Base-by-base conservation (phyloP, 2,113 vertebrate species). In the Rana temporaria region DNA sequence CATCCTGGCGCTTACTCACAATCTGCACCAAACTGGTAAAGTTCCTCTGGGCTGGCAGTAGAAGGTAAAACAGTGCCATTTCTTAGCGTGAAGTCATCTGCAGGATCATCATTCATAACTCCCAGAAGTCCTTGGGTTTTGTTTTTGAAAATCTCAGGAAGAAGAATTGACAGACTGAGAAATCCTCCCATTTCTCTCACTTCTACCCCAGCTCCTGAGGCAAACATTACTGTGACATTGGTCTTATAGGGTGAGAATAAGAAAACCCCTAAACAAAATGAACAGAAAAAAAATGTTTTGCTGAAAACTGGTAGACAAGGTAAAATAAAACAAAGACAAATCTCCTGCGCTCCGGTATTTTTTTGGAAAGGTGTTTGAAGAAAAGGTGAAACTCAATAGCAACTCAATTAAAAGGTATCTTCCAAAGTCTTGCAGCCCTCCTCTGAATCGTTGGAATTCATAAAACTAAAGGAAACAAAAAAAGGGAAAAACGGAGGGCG, bases 181-280 rank as follows among this genome's bases (percentile, higher is more conserved):
- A 91, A 91, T 17, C 86, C 90, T 52, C 57, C 90, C 0, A 70
- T 89, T 60, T 79, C 55, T 8, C 87, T 85, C 77, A 96, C 89
- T 86, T 99, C 96, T 38, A 97, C 88, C 20, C 97, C 95, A 0
- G 93, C 92, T 24, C 96, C 97, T 1, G 94, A 93, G 1, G 94
- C 89, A 85, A 99, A 94, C 96, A 98, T 98, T 57, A 94, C 91
- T 0, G 95, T 96, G 26, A 95, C 91, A 0, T 93, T 94, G 48
- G 89, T 79, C 1, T 86, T 65, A 18, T 74, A 42, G 0, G 92
- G 79, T 17, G 90, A 92, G 20, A 96, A 95, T 38, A 98, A 91
- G 84, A 93, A 98, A 85, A 96, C 93, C 34, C 95, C 97, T 98
- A 24, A 1, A 68, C 79, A 53, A 77, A 34, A 52, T n/a, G 15